Conservation (phyloP, 2,797 vertebrate species). For the Triplophysa bombifrons region DNA sequence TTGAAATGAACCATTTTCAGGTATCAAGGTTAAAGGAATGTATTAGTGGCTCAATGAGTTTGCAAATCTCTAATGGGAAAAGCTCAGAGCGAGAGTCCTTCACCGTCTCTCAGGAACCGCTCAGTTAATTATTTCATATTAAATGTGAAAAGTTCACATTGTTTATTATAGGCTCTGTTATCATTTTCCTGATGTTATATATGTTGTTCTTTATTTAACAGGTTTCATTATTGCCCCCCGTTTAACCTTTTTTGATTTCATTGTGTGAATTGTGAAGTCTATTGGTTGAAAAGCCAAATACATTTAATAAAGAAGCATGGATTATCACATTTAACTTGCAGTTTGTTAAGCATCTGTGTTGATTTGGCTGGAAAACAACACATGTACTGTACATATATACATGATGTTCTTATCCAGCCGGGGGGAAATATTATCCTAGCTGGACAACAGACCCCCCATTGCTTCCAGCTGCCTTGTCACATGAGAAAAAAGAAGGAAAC, state of each 20-base stretch:
- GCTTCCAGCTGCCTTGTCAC: slow-evolving; percentile 65
- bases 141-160: not conserved
- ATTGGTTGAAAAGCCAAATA: not conserved
- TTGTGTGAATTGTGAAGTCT: slow-evolving; percentile 14
- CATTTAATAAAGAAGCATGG: slow-evolving; percentile 16
- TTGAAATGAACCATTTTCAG: not conserved
- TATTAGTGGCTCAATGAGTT: not conserved
- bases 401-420: slow-evolving; percentile 45
- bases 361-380: slow-evolving; percentile 12
- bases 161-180: not conserved
- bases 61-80: not conserved
- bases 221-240: not conserved
- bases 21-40: not conserved
- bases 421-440: slow-evolving; percentile 47
- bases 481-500: slow-evolving; percentile 31
- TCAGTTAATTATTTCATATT: slow-evolving; percentile 11
- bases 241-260: slow-evolving; percentile 2
- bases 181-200: not conserved
- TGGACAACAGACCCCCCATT: slow-evolving; percentile 58
- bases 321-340: slow-evolving; percentile 7
- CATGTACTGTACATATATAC: slow-evolving; percentile 29
- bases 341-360: slow-evolving; percentile 22
- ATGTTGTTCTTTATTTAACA: not conserved
- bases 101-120: slow-evolving; percentile 4
- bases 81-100: not conserved